These are phyloP conservation scores for Myrmecobius fasciatus DNA, from an alignment of 2,113 vertebrate species.

Conservation along the genomic window DNA sequence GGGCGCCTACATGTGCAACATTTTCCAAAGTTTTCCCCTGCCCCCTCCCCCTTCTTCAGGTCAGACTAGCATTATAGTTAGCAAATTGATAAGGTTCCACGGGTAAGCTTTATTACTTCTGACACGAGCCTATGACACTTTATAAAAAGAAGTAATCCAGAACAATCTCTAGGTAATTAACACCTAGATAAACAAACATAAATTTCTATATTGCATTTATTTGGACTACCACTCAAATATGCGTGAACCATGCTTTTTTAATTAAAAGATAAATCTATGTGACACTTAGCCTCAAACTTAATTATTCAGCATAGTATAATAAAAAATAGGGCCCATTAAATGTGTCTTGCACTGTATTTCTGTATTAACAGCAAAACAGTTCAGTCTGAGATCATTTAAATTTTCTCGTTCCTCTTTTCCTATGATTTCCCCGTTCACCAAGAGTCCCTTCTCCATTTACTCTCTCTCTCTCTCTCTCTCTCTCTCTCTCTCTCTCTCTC, in stretches of 20 bases:
- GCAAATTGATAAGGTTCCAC: conserved; percentile 91
- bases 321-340: conserved; percentile 99
- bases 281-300: conserved; percentile 99
- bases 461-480: background rate
- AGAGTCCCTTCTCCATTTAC: conserved; percentile 49
- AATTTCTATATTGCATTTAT: conserved; percentile 99
- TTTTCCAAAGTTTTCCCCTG: conserved; percentile 79
- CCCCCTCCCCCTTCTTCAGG: conserved; percentile 72
- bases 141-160: conserved; percentile 95
- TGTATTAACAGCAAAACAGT: conserved; percentile 99
- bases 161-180: conserved; percentile 99
- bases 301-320: conserved; percentile 99
- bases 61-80: conserved; percentile 84
- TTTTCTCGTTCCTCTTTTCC: conserved; percentile 87
- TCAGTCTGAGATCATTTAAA: conserved; percentile 97
- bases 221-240: conserved; percentile 99
- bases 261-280: conserved; percentile 99
- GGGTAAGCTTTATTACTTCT: conserved; percentile 95
- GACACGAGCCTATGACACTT: conserved; percentile 93
- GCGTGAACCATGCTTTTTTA: conserved; percentile 99
- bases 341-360: conserved; percentile 99
- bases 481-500: conserved; percentile 46
- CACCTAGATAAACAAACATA: conserved; percentile 99
- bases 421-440: conserved; percentile 79
- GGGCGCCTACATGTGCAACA: conserved; percentile 68